Conservation (phyloP, 2,113 vertebrate species). For the Odontophorus gujanensis region DNA sequence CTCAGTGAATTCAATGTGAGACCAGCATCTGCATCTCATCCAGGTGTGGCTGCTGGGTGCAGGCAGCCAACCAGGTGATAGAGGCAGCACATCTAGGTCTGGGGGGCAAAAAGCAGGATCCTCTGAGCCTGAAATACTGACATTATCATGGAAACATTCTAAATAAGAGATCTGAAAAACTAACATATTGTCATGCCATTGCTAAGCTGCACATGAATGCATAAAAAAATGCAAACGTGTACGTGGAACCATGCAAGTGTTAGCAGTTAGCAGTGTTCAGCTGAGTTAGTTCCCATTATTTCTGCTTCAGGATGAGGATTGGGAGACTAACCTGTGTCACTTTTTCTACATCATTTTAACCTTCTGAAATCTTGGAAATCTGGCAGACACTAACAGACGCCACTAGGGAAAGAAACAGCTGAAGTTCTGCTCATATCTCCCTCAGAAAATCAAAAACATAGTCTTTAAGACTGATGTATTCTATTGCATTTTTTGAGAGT, state of each 20-base stretch:
- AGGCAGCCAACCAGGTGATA: accelerated
- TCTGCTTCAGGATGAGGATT: not conserved
- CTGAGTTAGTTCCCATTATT: not conserved
- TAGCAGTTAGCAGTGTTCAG: not conserved
- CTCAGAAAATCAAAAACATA: not conserved
- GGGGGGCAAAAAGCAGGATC: not conserved
- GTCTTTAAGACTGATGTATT: not conserved
- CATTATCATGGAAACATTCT: not conserved
- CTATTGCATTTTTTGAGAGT: accelerated
- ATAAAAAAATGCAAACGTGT: not conserved
- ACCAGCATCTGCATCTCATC: not conserved
- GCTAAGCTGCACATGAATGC: accelerated
- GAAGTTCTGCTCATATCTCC: not conserved
- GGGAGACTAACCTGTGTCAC: not conserved
- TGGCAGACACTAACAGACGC: not conserved
- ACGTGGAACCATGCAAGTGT: accelerated
- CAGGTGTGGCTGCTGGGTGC: not conserved
- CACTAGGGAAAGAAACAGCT: not conserved
- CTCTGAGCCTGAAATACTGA: not conserved
- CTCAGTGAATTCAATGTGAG: accelerated
- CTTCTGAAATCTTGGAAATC: not conserved
- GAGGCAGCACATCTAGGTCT: not conserved
- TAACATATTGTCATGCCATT: not conserved
- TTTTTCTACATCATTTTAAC: not conserved
- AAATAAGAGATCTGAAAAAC: not conserved